A percentile compares a stretch with the other conserved stretches of the same genome.
These are phyloP conservation scores for Tethya wilhelma DNA, from an alignment of 37 sponge, comb jelly and placozoan species.

Conservation along the genomic window DNA sequence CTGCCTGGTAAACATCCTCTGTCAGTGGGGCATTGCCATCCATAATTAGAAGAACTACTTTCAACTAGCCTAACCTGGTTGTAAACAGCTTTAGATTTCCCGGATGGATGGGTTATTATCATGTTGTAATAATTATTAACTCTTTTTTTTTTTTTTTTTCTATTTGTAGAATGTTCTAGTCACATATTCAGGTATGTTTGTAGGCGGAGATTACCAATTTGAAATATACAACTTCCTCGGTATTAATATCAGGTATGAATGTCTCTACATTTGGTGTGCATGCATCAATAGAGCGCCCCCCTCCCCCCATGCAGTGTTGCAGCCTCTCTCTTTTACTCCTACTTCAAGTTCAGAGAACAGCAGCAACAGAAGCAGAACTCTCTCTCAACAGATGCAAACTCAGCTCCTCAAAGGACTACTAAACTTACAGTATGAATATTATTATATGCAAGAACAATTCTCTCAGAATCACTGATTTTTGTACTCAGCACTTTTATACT, in stretches of 20 bases:
- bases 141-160: background rate
- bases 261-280: background rate
- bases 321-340: conserved; percentile 63
- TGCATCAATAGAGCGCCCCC: background rate
- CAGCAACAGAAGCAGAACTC: too few species aligned
- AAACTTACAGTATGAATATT: too few species aligned
- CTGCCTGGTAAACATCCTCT: background rate
- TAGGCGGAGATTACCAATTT: conserved; percentile 87
- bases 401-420: too few species aligned
- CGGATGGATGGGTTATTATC: too few species aligned
- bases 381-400: too few species aligned
- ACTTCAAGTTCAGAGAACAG: conserved; percentile 61
- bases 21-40: background rate
- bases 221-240: conserved; percentile 79
- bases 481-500: too few species aligned
- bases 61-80: background rate
- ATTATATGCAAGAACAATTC: too few species aligned
- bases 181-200: conserved; percentile 83
- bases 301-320: conserved; percentile 28
- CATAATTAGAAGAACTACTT: background rate
- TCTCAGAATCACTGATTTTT: too few species aligned
- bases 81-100: too few species aligned
- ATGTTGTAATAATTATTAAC: too few species aligned
- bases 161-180: conserved; percentile 74
- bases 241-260: conserved; percentile 76